Evolutionary conservation across 2,113 vertebrate genomes (phyloP).

Genomic region (Setophaga petechia): DNA sequence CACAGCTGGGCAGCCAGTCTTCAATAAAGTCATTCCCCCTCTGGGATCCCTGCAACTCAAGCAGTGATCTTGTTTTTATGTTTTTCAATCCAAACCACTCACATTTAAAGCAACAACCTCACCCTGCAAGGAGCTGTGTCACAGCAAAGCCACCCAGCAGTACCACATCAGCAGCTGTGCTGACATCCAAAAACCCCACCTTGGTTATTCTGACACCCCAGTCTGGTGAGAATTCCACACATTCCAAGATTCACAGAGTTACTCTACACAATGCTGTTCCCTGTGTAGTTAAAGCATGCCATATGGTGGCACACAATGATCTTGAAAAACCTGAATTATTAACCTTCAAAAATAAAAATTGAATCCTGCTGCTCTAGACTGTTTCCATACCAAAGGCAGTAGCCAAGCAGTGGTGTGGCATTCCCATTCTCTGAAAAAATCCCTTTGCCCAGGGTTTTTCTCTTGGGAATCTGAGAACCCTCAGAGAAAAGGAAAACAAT

Average conservation of each 20-base stretch:
- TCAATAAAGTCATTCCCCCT: background rate
- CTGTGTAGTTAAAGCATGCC: background rate
- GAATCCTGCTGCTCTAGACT: background rate
- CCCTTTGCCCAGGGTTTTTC: too few species aligned
- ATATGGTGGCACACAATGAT: background rate
- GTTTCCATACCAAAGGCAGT: background rate
- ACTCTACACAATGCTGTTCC: background rate
- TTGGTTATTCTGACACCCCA: background rate
- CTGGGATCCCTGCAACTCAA: background rate
- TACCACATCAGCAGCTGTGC: accelerated
- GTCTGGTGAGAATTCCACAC: background rate
- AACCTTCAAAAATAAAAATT: background rate
- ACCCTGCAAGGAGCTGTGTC: background rate
- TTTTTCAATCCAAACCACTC: background rate
- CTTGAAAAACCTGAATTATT: background rate
- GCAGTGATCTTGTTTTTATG: background rate
- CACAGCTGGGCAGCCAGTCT: background rate
- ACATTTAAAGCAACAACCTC: background rate
- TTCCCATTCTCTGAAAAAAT: too few species aligned
- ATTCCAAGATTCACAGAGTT: background rate
- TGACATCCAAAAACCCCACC: background rate
- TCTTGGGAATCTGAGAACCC: too few species aligned
- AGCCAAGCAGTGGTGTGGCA: background rate
- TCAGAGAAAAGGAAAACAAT: too few species aligned
- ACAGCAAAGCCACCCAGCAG: background rate